phyloP scores from a whole-genome alignment of 2,113 vertebrate species.

The Hystrix cristata region DNA sequence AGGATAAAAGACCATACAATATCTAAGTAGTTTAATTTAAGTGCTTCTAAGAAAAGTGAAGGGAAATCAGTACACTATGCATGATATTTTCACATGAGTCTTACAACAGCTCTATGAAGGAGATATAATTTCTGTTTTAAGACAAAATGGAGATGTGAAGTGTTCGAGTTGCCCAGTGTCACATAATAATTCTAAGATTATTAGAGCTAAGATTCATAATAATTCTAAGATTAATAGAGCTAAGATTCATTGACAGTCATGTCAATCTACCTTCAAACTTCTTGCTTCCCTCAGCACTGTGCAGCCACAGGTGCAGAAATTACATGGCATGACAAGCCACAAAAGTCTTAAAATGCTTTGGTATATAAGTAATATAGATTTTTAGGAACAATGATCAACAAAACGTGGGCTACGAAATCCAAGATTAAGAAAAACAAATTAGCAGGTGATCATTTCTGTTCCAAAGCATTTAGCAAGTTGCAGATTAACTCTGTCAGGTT shows the following conservation, averaged over 20 bases:
- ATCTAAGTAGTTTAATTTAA: slow-evolving; percentile 31
- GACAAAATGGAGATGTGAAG: background rate
- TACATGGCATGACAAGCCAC: background rate
- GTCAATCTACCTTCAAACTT: background rate
- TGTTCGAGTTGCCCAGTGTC: background rate
- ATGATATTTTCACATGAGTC: background rate
- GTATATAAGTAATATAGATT: background rate
- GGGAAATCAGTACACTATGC: background rate
- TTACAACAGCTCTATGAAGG: background rate
- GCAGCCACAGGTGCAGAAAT: background rate
- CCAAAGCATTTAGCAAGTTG: slow-evolving; percentile 50
- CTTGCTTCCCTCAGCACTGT: background rate
- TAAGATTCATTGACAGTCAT: slow-evolving; percentile 14
- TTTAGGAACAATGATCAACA: slow-evolving; percentile 49
- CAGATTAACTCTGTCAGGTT: slow-evolving; percentile 34
- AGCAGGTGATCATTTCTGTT: slow-evolving; percentile 3
- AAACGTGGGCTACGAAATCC: background rate
- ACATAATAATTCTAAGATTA: background rate
- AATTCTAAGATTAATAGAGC: too few species aligned
- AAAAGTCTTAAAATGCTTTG: background rate
- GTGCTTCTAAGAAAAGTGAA: slow-evolving; percentile 5
- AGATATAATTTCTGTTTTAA: background rate
- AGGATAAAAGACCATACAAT: background rate
- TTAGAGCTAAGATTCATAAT: slow-evolving; percentile 7
- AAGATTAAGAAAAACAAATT: slow-evolving; percentile 28